Percentiles rank a stretch among this genome's conserved stretches.
phyloP scores from a whole-genome alignment of 2,888 invertebrate species.

The Latrodectus elegans region DNA sequence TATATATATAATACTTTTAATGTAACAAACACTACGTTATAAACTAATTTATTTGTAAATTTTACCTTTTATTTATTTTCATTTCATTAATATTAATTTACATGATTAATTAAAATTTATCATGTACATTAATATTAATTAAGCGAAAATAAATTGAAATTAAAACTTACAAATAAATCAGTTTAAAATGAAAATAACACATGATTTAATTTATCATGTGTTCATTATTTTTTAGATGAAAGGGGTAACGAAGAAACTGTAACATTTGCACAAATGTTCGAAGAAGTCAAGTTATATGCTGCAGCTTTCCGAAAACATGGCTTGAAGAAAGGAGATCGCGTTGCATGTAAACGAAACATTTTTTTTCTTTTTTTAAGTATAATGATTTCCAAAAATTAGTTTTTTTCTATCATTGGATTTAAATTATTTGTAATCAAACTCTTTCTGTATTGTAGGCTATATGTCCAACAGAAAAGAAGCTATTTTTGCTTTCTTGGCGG shows the following conservation, averaged over 20 bases:
- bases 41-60: too few relatives aligned
- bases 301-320: constrained; percentile 81
- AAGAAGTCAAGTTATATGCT: constrained; percentile 88
- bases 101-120: not conserved
- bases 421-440: not conserved
- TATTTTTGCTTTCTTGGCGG: constrained; percentile 25
- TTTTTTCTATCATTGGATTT: not conserved
- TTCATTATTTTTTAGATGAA: constrained; percentile 35
- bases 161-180: too few relatives aligned
- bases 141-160: too few relatives aligned
- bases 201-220: not conserved
- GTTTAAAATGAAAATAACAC: too few relatives aligned
- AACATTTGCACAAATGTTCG: constrained; percentile 77
- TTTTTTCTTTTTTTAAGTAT: not conserved
- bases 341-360: constrained; percentile 35
- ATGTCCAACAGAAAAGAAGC: constrained; percentile 58
- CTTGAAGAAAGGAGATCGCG: constrained; percentile 40
- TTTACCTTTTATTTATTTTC: too few relatives aligned
- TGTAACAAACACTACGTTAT: too few relatives aligned
- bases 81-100: too few relatives aligned
- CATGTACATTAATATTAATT: too few relatives aligned
- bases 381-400: not conserved
- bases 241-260: constrained; percentile 33
- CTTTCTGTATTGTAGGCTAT: constrained; percentile 17
- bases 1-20: too few relatives aligned